Conservation (phyloP, 2,113 vertebrate species). For the Cisticola juncidis region DNA sequence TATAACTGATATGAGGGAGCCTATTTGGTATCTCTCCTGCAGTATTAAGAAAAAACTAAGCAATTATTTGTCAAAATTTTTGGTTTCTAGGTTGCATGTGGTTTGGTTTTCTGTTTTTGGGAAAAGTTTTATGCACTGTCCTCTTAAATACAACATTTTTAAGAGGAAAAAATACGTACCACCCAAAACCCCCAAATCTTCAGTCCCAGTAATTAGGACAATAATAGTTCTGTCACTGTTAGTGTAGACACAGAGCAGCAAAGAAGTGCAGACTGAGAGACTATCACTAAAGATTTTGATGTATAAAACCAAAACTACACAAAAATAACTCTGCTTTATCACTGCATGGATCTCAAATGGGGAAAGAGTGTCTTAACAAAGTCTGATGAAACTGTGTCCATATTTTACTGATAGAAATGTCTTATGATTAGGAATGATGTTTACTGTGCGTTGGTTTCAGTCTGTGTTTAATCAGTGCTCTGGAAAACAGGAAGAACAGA, state of each 20-base stretch:
- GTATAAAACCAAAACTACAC: not conserved
- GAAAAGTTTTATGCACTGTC: not conserved
- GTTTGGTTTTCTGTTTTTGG: not conserved
- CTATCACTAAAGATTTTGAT: not conserved
- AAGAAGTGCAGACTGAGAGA: not conserved
- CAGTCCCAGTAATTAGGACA: not conserved
- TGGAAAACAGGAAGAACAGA: not conserved
- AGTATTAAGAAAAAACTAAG: not conserved
- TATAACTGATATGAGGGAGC: not conserved
- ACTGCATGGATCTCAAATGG: not conserved
- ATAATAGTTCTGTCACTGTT: not conserved
- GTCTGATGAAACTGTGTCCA: not conserved
- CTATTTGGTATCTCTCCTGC: not conserved
- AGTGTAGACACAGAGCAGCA: not conserved
- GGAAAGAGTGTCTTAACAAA: not conserved
- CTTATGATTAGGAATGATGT: not conserved
- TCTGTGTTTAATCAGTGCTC: not conserved
- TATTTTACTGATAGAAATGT: not conserved
- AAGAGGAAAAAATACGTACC: not conserved
- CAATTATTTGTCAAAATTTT: not conserved
- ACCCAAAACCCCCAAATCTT: fast-evolving
- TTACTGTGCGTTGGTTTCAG: not conserved
- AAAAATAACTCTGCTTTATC: not conserved
- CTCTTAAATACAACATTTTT: not conserved
- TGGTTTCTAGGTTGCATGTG: not conserved